A percentile compares a stretch with the other conserved stretches of the same genome.
Conservation (phyloP, 2,797 vertebrate species). For the Phoeniculus purpureus region DNA sequence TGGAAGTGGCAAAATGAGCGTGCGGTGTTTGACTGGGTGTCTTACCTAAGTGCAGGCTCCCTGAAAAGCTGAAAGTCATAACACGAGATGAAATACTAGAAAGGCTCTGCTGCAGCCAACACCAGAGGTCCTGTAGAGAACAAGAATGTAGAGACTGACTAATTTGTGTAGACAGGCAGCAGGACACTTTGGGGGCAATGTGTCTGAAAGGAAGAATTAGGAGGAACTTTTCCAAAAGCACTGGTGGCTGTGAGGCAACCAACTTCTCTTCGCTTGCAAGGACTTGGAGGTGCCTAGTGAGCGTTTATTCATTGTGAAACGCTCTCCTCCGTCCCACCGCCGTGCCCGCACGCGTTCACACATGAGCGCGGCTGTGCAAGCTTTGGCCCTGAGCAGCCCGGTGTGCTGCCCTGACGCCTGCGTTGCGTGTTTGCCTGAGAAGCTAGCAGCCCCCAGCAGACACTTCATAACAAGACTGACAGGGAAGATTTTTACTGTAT, state of each 20-base stretch:
- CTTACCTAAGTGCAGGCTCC: constrained; percentile 33
- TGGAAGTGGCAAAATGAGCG: neutral
- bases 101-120: constrained; percentile 59
- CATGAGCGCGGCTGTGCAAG: neutral
- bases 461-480: neutral
- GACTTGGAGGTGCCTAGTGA: neutral
- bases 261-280: neutral
- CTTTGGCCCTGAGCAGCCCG: neutral
- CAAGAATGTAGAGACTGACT: constrained; percentile 53
- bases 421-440: neutral
- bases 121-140: constrained; percentile 58
- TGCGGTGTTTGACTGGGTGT: neutral
- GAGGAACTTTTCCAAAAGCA: constrained; percentile 51
- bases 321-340: neutral
- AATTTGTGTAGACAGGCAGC: constrained; percentile 66
- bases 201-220: constrained; percentile 48
- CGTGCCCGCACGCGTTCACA: neutral
- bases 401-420: neutral
- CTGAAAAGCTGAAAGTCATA: constrained; percentile 28
- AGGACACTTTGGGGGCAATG: constrained; percentile 45
- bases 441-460: neutral
- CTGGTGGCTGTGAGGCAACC: neutral
- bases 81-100: constrained; percentile 53
- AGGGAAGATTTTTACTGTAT: neutral
- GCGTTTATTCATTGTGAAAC: neutral